Conservation (phyloP, 2,797 vertebrate species). For the Craterocephalus amniculus region DNA sequence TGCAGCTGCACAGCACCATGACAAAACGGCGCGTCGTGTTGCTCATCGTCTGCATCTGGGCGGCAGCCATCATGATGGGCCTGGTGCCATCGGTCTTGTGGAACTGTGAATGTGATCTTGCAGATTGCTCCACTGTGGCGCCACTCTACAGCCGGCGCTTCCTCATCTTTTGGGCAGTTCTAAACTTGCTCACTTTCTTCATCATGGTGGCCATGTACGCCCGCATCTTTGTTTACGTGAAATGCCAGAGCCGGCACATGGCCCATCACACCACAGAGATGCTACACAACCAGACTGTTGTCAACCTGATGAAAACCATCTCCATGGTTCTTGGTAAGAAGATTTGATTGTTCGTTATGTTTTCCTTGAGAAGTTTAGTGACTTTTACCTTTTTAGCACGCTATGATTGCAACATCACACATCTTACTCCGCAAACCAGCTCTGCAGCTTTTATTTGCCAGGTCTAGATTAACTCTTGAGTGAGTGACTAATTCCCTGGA, state of each 20-base stretch:
- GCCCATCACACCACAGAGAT: constrained; percentile 82
- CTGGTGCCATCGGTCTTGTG: constrained; percentile 90
- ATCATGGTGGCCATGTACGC: constrained; percentile 90
- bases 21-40: constrained; percentile 85
- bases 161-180: constrained; percentile 90
- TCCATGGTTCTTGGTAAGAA: constrained; percentile 92
- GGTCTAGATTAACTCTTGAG: fast-evolving
- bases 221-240: constrained; percentile 90
- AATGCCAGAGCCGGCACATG: constrained; percentile 78
- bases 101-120: constrained; percentile 91
- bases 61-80: constrained; percentile 84
- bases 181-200: constrained; percentile 90
- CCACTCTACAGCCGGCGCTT: constrained; percentile 92
- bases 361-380: too few species aligned
- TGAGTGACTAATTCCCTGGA: constrained; percentile 6
- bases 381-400: neutral
- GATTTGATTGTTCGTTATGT: neutral
- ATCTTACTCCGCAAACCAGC: constrained; percentile 36
- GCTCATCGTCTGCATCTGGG: constrained; percentile 90
- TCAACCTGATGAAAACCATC: constrained; percentile 93
- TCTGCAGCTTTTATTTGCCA: constrained; percentile 28
- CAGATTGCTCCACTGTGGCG: constrained; percentile 86
- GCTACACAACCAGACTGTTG: constrained; percentile 83
- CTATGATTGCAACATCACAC: neutral
- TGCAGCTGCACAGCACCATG: constrained; percentile 93